Conservation (phyloP, 2,888 invertebrate species). For the Pomacea canaliculata region DNA sequence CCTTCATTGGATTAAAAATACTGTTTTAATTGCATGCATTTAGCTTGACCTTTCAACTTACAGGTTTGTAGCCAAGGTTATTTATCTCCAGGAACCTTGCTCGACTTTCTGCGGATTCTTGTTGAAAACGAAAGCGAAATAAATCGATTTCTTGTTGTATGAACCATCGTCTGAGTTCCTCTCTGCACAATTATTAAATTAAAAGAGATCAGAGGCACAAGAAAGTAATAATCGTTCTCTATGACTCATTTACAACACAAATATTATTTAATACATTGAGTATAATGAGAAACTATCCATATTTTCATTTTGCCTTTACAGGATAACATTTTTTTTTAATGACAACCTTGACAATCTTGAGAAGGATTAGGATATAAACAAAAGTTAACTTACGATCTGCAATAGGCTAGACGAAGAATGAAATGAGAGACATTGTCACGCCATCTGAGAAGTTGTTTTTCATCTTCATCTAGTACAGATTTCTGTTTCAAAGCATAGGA, state of each 20-base stretch:
- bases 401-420: conserved; percentile 90
- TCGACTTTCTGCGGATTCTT: conserved; percentile 48
- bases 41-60: conserved; percentile 32
- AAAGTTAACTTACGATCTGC: conserved; percentile 73
- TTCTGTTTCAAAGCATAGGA: conserved; percentile 29
- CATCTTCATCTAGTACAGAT: conserved; percentile 31
- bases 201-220: not conserved
- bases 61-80: conserved; percentile 62
- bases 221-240: too few relatives aligned
- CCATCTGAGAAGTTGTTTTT: conserved; percentile 52
- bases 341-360: not conserved
- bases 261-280: not conserved
- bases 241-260: not conserved
- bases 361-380: not conserved
- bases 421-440: conserved; percentile 92
- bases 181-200: conserved; percentile 64
- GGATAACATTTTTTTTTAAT: not conserved
- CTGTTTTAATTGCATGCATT: too few relatives aligned
- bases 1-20: too few relatives aligned
- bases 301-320: not conserved
- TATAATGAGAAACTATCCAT: not conserved
- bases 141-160: conserved; percentile 88
- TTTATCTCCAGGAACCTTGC: conserved; percentile 55
- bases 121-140: conserved; percentile 77
- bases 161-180: conserved; percentile 90